Evolutionary conservation across 1,140 invertebrate genomes (phyloP).

Genomic region (Papilio machaon): DNA sequence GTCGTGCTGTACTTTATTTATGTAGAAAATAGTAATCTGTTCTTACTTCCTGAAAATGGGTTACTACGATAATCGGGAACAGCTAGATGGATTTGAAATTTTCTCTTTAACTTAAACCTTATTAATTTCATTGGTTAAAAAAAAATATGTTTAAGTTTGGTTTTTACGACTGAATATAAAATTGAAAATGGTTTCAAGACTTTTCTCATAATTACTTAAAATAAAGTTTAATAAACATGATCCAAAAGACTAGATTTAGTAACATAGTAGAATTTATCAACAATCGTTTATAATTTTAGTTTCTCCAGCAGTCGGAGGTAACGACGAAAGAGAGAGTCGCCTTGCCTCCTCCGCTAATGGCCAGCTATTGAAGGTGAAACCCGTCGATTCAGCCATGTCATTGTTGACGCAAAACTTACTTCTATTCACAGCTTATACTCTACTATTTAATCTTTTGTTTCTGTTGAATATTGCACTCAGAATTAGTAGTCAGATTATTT

Average conservation of each 20-base stretch:
- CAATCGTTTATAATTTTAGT: neutral
- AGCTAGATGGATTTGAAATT: too few relatives aligned
- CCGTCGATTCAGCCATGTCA: constrained; percentile 28
- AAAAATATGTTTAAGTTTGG: too few relatives aligned
- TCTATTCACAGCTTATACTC: constrained; percentile 21
- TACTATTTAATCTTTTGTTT: neutral
- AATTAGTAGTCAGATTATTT: neutral
- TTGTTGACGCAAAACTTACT: constrained; percentile 16
- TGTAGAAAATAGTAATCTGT: neutral
- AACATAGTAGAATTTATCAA: neutral
- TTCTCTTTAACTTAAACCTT: too few relatives aligned
- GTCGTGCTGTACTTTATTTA: neutral
- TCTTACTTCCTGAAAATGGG: neutral
- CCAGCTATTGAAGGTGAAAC: constrained; percentile 37
- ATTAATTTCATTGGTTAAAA: too few relatives aligned
- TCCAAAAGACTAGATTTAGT: too few relatives aligned
- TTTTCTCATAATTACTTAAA: too few relatives aligned
- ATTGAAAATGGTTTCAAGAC: too few relatives aligned
- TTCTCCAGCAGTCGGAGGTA: neutral
- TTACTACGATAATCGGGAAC: neutral
- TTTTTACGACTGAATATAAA: too few relatives aligned
- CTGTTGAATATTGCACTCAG: neutral
- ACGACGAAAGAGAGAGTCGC: constrained; percentile 36
- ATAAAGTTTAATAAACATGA: too few relatives aligned
- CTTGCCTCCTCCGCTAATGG: constrained; percentile 33